phyloP scores from a whole-genome alignment of 2,888 invertebrate species.

The Cephus pygmeus region DNA sequence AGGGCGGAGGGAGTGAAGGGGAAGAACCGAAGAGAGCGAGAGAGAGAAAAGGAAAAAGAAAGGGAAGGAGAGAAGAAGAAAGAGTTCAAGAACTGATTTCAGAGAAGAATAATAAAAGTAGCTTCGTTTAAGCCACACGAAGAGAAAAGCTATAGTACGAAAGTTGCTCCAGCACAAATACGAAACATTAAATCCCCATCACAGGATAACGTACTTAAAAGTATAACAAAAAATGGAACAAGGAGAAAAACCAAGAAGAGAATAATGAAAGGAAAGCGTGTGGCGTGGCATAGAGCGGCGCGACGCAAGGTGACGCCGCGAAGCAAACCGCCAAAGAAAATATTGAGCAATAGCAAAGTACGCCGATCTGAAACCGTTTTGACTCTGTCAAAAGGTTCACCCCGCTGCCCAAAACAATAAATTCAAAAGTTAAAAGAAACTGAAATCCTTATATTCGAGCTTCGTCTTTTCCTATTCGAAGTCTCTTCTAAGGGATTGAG shows the following conservation, averaged over 20 bases:
- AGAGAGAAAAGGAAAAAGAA: constrained; percentile 9
- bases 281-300: not conserved
- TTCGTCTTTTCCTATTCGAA: not conserved
- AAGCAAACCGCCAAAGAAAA: not conserved
- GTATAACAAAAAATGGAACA: not conserved
- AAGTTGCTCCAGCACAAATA: constrained; percentile 7
- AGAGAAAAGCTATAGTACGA: not conserved
- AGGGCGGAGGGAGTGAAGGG: constrained; percentile 15
- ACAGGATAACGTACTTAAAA: not conserved
- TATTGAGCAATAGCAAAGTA: not conserved
- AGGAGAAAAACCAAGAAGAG: not conserved
- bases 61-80: constrained; percentile 10
- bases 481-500: not conserved
- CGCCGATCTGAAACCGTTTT: not conserved
- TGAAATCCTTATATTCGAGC: not conserved
- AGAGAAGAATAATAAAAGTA: not conserved
- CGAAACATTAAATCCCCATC: not conserved
- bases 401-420: constrained; percentile 22
- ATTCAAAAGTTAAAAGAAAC: constrained; percentile 5
- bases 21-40: constrained; percentile 15
- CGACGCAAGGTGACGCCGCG: constrained; percentile 10
- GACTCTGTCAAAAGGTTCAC: constrained; percentile 5
- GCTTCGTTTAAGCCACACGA: not conserved
- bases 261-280: not conserved
- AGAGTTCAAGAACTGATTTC: not conserved